A percentile compares a stretch with the other conserved stretches of the same genome.
Conservation (phyloP, 2,888 invertebrate genomes). For the Xanthostigma xanthostigma region DNA sequence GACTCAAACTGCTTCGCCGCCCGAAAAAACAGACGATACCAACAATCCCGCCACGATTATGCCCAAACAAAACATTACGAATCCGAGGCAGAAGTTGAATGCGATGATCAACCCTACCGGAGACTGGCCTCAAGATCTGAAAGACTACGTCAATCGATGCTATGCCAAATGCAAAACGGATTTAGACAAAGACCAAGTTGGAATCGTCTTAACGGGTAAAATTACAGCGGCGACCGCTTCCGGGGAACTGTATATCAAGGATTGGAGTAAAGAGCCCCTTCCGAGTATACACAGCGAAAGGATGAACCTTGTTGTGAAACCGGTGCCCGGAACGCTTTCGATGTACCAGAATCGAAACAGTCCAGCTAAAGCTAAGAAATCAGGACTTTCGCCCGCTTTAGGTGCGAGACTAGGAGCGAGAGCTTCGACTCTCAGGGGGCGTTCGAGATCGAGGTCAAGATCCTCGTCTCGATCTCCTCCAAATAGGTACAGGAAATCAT, state of each 20-base stretch:
- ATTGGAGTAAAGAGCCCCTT: slow-evolving; percentile 90
- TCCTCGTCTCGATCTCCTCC: slow-evolving; percentile 21
- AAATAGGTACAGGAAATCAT: slow-evolving; percentile 17
- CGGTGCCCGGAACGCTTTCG: slow-evolving; percentile 39
- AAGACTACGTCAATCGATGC: slow-evolving; percentile 81
- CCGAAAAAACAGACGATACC: slow-evolving; percentile 16
- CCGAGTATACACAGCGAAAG: slow-evolving; percentile 76
- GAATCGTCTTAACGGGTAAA: slow-evolving; percentile 86
- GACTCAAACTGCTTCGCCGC: slow-evolving; percentile 5
- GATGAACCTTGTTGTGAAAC: slow-evolving; percentile 47
- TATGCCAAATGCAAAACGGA: slow-evolving; percentile 80
- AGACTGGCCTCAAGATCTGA: slow-evolving; percentile 64
- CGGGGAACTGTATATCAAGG: slow-evolving; percentile 74
- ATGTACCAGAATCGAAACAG: slow-evolving; percentile 39
- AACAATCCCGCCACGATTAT: slow-evolving; percentile 9
- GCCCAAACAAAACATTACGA: slow-evolving; percentile 16
- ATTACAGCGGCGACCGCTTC: slow-evolving; percentile 81
- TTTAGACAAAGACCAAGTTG: slow-evolving; percentile 86
- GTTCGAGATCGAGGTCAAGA: slow-evolving; percentile 26
- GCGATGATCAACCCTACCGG: slow-evolving; percentile 41
- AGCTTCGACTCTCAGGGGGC: slow-evolving; percentile 26
- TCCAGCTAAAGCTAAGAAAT: slow-evolving; percentile 20
- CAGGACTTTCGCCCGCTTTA: slow-evolving; percentile 39
- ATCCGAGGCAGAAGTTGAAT: slow-evolving; percentile 22
- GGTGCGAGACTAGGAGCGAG: slow-evolving; percentile 41